phyloP scores from a whole-genome alignment of 35 echinoderm and acorn worm species.

The Holothuria glaberrima region DNA sequence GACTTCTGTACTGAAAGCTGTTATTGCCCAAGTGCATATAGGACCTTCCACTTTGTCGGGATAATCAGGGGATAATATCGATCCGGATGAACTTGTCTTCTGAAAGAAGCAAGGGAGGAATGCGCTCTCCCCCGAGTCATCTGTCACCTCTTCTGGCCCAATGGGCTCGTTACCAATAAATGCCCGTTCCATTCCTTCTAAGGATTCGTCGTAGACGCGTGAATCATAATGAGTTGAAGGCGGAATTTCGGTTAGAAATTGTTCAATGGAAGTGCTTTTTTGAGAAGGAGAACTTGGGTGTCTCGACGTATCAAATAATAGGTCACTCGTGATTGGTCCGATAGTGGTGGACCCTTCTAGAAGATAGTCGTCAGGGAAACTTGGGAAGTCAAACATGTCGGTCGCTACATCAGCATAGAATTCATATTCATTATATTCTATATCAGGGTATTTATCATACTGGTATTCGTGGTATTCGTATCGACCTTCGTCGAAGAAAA shows the following conservation, averaged over 20 bases:
- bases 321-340: too few species aligned
- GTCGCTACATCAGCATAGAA: too few species aligned
- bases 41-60: conserved; percentile 37
- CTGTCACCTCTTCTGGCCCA: not conserved
- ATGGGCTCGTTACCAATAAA: not conserved
- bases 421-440: too few species aligned
- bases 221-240: not conserved
- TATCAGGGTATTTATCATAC: too few species aligned
- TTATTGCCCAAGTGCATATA: conserved; percentile 35
- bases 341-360: too few species aligned
- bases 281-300: too few species aligned
- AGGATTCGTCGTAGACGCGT: not conserved
- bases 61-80: conserved; percentile 33
- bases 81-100: conserved; percentile 20
- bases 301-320: too few species aligned
- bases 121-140: not conserved
- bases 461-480: too few species aligned
- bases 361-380: too few species aligned
- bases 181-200: not conserved
- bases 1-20: conserved; percentile 21
- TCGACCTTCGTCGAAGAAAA: not conserved
- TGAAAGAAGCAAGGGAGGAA: conserved; percentile 41
- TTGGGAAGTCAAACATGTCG: too few species aligned
- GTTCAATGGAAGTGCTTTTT: too few species aligned
- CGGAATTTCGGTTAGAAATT: not conserved